Conservation (phyloP, 2,113 vertebrate genomes). For the Chloebia gouldiae region DNA sequence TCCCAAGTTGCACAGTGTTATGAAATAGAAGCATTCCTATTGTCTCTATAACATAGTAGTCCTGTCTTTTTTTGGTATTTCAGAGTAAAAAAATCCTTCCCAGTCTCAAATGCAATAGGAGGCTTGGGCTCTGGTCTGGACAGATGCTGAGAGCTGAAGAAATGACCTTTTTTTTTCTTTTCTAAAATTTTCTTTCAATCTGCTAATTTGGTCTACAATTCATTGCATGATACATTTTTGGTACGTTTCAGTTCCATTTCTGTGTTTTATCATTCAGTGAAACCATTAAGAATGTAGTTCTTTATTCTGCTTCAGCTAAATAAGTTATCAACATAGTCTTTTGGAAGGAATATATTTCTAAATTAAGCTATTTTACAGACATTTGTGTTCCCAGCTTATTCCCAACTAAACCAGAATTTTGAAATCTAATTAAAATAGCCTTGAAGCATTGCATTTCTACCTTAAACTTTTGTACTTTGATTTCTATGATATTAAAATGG, state of each 20-base stretch:
- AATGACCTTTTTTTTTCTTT: rapidly evolving
- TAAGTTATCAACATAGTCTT: not conserved
- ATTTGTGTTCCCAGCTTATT: not conserved
- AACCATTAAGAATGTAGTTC: not conserved
- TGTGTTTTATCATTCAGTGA: not conserved
- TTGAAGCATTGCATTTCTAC: not conserved
- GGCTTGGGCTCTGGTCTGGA: not conserved
- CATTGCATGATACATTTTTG: not conserved
- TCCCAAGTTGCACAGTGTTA: not conserved
- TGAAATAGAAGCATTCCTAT: not conserved
- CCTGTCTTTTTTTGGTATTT: not conserved
- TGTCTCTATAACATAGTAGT: not conserved
- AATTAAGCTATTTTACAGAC: not conserved
- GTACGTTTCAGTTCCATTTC: not conserved
- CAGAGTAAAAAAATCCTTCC: not conserved
- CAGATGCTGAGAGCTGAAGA: not conserved
- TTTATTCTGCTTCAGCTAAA: not conserved
- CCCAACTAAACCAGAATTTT: not conserved
- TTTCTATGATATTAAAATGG: not conserved
- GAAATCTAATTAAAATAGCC: not conserved
- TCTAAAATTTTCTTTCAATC: not conserved
- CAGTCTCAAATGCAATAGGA: not conserved
- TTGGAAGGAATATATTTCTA: not conserved
- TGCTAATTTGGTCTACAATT: not conserved
- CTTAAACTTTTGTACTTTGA: not conserved